Percentiles rank a stretch among this genome's conserved stretches.
Evolutionary conservation across 1,140 invertebrate species (phyloP).

Genomic region (Melitaea cinxia): DNA sequence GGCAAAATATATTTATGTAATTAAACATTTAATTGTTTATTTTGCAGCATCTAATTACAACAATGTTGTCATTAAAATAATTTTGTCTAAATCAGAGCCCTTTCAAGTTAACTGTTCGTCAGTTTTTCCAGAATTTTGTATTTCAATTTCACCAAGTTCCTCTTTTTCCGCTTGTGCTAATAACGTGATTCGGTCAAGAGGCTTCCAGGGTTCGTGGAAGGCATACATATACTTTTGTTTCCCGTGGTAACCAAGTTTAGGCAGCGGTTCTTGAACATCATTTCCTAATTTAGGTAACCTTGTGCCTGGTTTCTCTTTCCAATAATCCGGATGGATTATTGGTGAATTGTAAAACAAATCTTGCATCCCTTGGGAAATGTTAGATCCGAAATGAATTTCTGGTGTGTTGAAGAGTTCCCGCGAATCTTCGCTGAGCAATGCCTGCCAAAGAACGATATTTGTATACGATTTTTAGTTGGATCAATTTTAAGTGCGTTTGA

Average conservation of each 20-base stretch:
- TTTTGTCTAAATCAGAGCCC: constrained; percentile 58
- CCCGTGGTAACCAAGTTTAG: constrained; percentile 67
- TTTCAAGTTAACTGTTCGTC: constrained; percentile 43
- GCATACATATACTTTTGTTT: constrained; percentile 66
- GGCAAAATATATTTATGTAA: not conserved
- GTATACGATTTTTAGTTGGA: constrained; percentile 36
- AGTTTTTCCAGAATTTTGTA: constrained; percentile 22
- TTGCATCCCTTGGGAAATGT: constrained; percentile 29
- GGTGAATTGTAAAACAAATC: constrained; percentile 61
- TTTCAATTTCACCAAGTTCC: constrained; percentile 38
- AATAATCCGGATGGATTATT: constrained; percentile 60
- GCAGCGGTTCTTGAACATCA: constrained; percentile 35
- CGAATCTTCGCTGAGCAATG: constrained; percentile 45
- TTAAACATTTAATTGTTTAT: constrained; percentile 5
- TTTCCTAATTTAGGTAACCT: constrained; percentile 28
- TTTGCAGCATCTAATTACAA: constrained; percentile 1
- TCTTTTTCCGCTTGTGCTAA: constrained; percentile 61
- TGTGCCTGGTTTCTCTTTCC: constrained; percentile 51
- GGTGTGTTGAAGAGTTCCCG: constrained; percentile 44
- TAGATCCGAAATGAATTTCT: constrained; percentile 24
- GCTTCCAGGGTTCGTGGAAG: constrained; percentile 72
- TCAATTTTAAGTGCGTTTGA: constrained; percentile 66
- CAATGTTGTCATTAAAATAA: not conserved
- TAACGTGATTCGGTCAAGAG: constrained; percentile 58
- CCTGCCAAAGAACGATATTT: constrained; percentile 63